Conservation (phyloP, 2,888 invertebrate species). For the Caenorhabditis afra region DNA sequence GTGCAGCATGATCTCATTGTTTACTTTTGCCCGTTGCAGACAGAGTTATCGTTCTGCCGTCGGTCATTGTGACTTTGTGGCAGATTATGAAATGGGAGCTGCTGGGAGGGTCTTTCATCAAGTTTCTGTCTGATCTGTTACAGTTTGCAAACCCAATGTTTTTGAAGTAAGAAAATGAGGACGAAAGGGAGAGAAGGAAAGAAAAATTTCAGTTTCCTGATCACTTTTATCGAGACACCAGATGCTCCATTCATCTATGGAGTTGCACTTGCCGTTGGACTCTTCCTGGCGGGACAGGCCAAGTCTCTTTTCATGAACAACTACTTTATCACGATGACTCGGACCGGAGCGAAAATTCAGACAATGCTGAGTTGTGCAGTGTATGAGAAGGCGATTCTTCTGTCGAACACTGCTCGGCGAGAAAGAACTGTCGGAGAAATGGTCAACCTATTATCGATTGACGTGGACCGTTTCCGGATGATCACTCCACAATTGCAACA, state of each 20-base stretch:
- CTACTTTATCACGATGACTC: constrained; percentile 71
- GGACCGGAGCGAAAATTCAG: constrained; percentile 76
- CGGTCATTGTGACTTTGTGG: constrained; percentile 73
- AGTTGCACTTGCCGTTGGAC: constrained; percentile 69
- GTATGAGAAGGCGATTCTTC: constrained; percentile 81
- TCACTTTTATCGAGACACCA: constrained; percentile 76
- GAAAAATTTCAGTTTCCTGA: constrained; percentile 67
- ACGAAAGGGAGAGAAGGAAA: not conserved
- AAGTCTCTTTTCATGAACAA: constrained; percentile 70
- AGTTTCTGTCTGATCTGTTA: constrained; percentile 75
- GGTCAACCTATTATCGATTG: constrained; percentile 83
- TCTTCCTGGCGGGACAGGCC: constrained; percentile 71
- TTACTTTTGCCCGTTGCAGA: constrained; percentile 9
- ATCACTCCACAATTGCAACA: constrained; percentile 80
- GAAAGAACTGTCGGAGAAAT: constrained; percentile 83
- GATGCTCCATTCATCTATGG: constrained; percentile 73
- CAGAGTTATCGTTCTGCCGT: constrained; percentile 61
- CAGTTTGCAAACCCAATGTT: constrained; percentile 77
- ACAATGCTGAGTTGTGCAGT: constrained; percentile 76
- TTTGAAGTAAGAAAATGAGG: constrained; percentile 70
- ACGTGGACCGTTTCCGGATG: constrained; percentile 82
- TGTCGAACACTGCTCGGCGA: constrained; percentile 82
- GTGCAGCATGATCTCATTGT: not conserved
- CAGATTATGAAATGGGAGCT: constrained; percentile 76
- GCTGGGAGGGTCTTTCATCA: constrained; percentile 72